phyloP scores from a whole-genome alignment of 2,113 vertebrate species.

The Theropithecus gelada region DNA sequence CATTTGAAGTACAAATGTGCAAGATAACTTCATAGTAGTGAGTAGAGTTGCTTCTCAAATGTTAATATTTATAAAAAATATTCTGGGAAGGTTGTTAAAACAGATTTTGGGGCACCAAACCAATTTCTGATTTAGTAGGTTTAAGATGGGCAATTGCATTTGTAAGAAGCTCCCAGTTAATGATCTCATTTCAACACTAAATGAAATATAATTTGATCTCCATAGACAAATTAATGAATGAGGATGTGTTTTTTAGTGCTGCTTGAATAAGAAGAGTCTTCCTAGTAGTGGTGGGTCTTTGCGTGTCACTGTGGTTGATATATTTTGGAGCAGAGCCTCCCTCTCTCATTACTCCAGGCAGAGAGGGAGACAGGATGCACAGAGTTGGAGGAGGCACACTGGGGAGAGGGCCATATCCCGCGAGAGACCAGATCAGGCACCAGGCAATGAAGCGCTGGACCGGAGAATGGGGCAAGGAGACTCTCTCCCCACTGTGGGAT shows the following conservation, averaged over 20 bases:
- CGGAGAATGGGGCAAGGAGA: background rate
- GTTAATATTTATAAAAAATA: background rate
- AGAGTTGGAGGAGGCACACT: too few species aligned
- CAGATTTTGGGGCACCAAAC: background rate
- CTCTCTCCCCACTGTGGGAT: background rate
- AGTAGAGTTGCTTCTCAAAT: background rate
- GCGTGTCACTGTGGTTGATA: too few species aligned
- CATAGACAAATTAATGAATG: background rate
- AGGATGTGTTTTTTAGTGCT: background rate
- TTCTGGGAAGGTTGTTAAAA: background rate
- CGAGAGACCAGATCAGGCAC: background rate
- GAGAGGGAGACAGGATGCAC: background rate
- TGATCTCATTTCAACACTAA: background rate
- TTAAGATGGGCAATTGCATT: background rate
- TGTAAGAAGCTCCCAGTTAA: background rate
- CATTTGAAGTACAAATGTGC: background rate
- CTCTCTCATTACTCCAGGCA: background rate
- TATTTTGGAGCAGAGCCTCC: background rate
- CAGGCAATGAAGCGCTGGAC: rapidly evolving
- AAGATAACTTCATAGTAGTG: background rate
- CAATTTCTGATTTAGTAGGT: background rate
- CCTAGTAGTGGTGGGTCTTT: too few species aligned
- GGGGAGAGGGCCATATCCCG: too few species aligned
- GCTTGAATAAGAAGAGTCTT: background rate
- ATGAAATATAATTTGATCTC: background rate